phyloP scores from a whole-genome alignment of 2,888 invertebrate genomes.

The Drosophila merina region DNA sequence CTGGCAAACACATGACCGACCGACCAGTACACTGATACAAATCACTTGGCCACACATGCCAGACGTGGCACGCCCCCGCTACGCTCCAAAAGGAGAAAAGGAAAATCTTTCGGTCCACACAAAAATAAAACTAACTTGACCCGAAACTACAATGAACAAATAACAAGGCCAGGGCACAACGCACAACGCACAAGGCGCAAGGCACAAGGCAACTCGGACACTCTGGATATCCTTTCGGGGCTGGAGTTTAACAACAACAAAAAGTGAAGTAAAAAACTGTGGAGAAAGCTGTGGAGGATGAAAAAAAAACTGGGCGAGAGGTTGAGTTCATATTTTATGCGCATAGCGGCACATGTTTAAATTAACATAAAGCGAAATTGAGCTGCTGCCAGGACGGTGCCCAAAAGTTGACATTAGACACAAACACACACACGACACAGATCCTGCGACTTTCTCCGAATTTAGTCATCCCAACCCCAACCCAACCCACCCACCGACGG shows the following conservation, averaged over 20 bases:
- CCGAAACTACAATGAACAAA: slow-evolving; percentile 73
- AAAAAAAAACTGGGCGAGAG: slow-evolving; percentile 11
- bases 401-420: slow-evolving; percentile 70
- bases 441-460: slow-evolving; percentile 11
- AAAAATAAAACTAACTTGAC: slow-evolving; percentile 64
- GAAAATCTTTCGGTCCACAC: slow-evolving; percentile 52
- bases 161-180: slow-evolving; percentile 37
- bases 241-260: background rate
- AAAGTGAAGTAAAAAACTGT: slow-evolving; percentile 15
- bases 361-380: slow-evolving; percentile 80
- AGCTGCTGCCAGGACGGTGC: slow-evolving; percentile 66
- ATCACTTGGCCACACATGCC: slow-evolving; percentile 65
- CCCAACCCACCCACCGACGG: slow-evolving; percentile 34
- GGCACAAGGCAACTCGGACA: slow-evolving; percentile 32
- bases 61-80: slow-evolving; percentile 24
- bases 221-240: slow-evolving; percentile 18
- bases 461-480: slow-evolving; percentile 16
- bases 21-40: slow-evolving; percentile 37
- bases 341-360: slow-evolving; percentile 80
- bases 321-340: slow-evolving; percentile 76
- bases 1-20: slow-evolving; percentile 35
- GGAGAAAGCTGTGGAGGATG: background rate
- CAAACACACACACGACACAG: slow-evolving; percentile 31
- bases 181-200: slow-evolving; percentile 4
- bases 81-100: slow-evolving; percentile 36